phyloP scores from a whole-genome alignment of 2,113 vertebrate species.

The Pelvicachromis taeniatus region DNA sequence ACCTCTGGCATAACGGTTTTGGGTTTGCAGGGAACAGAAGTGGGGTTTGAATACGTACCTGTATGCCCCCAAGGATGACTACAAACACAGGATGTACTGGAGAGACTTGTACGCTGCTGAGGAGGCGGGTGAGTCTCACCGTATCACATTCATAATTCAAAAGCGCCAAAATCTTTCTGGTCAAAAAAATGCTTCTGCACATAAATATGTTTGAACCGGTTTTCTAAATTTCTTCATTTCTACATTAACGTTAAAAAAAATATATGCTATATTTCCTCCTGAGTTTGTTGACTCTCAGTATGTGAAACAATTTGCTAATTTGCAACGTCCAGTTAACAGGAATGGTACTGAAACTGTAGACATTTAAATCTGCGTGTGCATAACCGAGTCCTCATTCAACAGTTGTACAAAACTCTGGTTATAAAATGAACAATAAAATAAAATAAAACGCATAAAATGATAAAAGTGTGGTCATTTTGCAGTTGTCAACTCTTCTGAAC shows the following conservation, averaged over 20 bases:
- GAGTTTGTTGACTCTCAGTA: background rate
- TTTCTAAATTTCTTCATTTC: background rate
- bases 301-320: background rate
- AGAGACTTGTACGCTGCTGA: slow-evolving; percentile 93
- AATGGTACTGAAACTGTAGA: accelerated
- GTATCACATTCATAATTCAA: background rate
- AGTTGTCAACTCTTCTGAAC: background rate
- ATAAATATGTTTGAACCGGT: background rate
- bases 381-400: background rate
- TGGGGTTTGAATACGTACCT: slow-evolving; percentile 96
- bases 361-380: background rate
- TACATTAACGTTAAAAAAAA: too few relatives aligned
- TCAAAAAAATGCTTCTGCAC: background rate
- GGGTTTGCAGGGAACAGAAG: slow-evolving; percentile 83
- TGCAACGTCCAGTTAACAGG: background rate
- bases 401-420: background rate
- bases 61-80: slow-evolving; percentile 98
- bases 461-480: background rate
- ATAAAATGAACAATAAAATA: background rate
- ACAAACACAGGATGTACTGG: slow-evolving; percentile 99
- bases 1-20: background rate
- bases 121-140: slow-evolving; percentile 84
- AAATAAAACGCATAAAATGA: background rate
- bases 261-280: accelerated
- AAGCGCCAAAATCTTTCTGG: background rate